Percentiles rank a stretch among this genome's conserved stretches.
phyloP scores from a whole-genome alignment of 2,113 vertebrate species.

The Rhynchomys soricoides region DNA sequence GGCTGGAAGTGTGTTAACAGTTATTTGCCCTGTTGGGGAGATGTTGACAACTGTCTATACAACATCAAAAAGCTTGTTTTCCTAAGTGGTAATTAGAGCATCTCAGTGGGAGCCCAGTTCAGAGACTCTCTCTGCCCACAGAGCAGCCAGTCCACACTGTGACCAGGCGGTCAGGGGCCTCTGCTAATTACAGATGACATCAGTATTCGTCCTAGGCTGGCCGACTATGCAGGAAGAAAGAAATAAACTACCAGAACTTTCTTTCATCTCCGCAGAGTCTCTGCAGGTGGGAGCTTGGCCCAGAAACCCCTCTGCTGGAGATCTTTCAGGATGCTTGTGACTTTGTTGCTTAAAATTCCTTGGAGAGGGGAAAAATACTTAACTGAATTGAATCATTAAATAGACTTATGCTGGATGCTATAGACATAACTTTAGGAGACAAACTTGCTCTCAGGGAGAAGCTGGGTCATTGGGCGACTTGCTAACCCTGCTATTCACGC shows the following conservation, averaged over 20 bases:
- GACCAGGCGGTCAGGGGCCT: slow-evolving; percentile 76
- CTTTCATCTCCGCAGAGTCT: neutral
- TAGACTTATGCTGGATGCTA: neutral
- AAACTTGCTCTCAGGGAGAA: neutral
- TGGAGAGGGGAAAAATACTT: neutral
- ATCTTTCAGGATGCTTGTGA: neutral
- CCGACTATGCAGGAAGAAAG: slow-evolving; percentile 45
- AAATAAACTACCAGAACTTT: slow-evolving; percentile 46
- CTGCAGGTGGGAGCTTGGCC: neutral
- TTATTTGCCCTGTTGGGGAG: slow-evolving; percentile 61
- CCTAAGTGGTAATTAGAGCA: slow-evolving; percentile 77
- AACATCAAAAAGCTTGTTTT: slow-evolving; percentile 78
- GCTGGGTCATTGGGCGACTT: neutral
- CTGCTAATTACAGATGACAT: slow-evolving; percentile 78
- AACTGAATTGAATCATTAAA: slow-evolving; percentile 4
- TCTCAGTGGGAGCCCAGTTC: slow-evolving; percentile 74
- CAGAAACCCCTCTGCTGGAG: slow-evolving; percentile 41
- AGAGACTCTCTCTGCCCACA: slow-evolving; percentile 74
- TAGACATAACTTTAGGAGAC: neutral
- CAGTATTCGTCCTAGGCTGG: slow-evolving; percentile 51
- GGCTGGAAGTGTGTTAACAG: slow-evolving; percentile 34
- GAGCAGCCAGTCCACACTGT: slow-evolving; percentile 54
- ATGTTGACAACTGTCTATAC: slow-evolving; percentile 63
- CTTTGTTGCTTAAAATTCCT: slow-evolving; percentile 29
- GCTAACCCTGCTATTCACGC: neutral